Percentiles rank a stretch among this genome's conserved stretches.
These are phyloP conservation scores for Epizoanthus rinbou DNA, from an alignment of 92 coral and sea anemone genomes.

Conservation along the genomic window DNA sequence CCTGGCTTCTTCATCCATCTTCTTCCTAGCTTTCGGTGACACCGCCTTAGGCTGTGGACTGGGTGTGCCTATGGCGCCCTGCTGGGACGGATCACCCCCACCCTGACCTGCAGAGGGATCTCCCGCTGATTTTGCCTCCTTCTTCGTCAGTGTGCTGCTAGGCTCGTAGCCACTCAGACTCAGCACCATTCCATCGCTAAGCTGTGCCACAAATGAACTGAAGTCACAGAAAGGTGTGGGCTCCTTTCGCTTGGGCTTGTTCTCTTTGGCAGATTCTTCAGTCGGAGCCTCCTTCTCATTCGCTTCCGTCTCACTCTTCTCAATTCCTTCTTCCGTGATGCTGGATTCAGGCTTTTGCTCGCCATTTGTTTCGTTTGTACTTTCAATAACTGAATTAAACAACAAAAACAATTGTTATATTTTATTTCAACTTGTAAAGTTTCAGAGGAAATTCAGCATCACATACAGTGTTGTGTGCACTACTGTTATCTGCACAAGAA, in stretches of 20 bases:
- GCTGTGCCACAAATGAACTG: slow-evolving; percentile 91
- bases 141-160: slow-evolving; percentile 56
- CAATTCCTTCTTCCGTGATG: slow-evolving; percentile 66
- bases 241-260: slow-evolving; percentile 27
- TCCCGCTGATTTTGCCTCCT: slow-evolving; percentile 50
- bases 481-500: too few relatives aligned
- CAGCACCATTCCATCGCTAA: slow-evolving; percentile 92
- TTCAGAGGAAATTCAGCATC: too few relatives aligned
- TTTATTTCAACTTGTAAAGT: too few relatives aligned
- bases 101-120: slow-evolving; percentile 38
- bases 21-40: slow-evolving; percentile 89
- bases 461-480: too few relatives aligned
- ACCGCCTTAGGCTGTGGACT: slow-evolving; percentile 94
- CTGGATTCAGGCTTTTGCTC: not conserved
- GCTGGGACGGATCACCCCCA: slow-evolving; percentile 42
- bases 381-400: not conserved
- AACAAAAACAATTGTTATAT: too few relatives aligned
- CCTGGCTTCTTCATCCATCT: slow-evolving; percentile 86
- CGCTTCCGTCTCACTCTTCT: slow-evolving; percentile 84
- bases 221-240: slow-evolving; percentile 82
- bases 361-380: not conserved
- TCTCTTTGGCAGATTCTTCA: slow-evolving; percentile 24
- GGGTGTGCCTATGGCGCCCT: slow-evolving; percentile 69
- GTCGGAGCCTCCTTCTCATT: slow-evolving; percentile 57
- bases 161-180: slow-evolving; percentile 94